These are phyloP conservation scores for Yasuhikotakia modesta DNA, from an alignment of 2,797 vertebrate species.

Conservation along the genomic window DNA sequence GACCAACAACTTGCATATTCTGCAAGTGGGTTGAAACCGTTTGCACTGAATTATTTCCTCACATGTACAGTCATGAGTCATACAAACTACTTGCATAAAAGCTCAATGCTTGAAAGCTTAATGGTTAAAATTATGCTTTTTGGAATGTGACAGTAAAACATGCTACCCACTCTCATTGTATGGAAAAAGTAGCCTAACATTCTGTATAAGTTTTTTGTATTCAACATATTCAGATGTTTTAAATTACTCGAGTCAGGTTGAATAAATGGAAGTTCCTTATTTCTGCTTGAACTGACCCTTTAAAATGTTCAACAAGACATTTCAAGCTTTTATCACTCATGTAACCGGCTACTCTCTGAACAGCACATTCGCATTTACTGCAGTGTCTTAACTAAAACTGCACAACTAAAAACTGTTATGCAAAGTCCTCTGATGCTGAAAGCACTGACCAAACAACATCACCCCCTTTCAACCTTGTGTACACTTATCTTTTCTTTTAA, in stretches of 20 bases:
- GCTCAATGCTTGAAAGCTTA: too few relatives aligned
- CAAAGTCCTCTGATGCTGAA: neutral
- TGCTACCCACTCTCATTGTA: neutral
- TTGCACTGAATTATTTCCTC: too few relatives aligned
- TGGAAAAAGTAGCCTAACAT: neutral
- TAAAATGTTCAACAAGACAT: neutral
- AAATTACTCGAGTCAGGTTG: neutral
- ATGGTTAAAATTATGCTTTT: too few relatives aligned
- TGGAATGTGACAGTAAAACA: neutral
- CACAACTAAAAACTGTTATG: neutral
- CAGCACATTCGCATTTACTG: neutral
- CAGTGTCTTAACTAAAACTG: neutral
- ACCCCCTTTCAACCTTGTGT: neutral
- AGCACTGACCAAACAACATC: neutral
- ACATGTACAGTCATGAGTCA: too few relatives aligned
- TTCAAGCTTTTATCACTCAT: neutral
- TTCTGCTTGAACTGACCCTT: neutral
- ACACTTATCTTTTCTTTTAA: constrained; percentile 24
- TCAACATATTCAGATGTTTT: neutral
- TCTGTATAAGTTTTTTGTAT: neutral
- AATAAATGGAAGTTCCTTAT: neutral
- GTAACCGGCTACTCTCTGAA: neutral
- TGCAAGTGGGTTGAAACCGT: too few relatives aligned
- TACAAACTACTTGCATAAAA: too few relatives aligned
- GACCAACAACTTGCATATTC: too few relatives aligned